These are phyloP conservation scores for Connochaetes taurinus DNA, from an alignment of 2,113 vertebrate genomes.

Conservation along the genomic window DNA sequence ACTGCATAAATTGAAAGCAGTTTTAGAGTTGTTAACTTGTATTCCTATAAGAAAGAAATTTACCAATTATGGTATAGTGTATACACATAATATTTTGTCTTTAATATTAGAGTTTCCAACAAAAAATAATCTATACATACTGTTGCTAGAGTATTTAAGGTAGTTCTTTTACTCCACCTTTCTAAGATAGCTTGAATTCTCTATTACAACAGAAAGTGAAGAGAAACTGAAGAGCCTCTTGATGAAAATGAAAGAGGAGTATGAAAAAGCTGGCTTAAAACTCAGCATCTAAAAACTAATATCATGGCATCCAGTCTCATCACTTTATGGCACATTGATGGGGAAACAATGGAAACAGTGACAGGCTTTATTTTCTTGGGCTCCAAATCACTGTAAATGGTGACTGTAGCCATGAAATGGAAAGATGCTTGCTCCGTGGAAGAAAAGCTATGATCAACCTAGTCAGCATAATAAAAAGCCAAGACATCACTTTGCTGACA, in stretches of 20 bases:
- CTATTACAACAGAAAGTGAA: not conserved
- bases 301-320: not conserved
- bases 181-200: not conserved
- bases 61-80: not conserved
- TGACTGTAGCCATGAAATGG: not conserved
- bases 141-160: not conserved
- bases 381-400: not conserved
- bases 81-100: not conserved
- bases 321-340: not conserved
- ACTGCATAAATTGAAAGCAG: not conserved
- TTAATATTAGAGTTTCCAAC: not conserved
- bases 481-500: not conserved
- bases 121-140: not conserved
- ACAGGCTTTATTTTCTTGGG: not conserved
- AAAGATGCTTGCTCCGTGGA: not conserved
- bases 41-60: not conserved
- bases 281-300: not conserved
- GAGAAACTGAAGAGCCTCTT: not conserved
- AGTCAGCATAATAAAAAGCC: not conserved
- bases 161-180: not conserved
- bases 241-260: not conserved
- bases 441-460: not conserved
- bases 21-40: not conserved
- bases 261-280: not conserved
- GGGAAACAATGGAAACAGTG: not conserved